Conservation (phyloP, 1,140 invertebrate genomes). For the Apis dorsata region DNA sequence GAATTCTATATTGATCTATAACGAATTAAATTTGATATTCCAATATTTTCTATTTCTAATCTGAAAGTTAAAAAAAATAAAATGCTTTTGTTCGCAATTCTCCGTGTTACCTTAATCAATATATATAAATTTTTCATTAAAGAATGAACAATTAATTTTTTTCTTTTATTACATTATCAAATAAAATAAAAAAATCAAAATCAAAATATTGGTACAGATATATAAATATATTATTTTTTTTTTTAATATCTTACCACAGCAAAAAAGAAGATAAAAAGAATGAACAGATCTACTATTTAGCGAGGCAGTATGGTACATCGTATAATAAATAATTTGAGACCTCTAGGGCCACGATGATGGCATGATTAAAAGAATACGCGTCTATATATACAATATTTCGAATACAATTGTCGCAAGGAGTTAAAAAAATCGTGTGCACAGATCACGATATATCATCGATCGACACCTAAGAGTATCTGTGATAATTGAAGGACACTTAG, state of each 20-base stretch:
- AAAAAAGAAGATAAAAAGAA: background rate
- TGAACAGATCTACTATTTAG: constrained; percentile 48
- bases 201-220: background rate
- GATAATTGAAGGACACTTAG: constrained; percentile 26
- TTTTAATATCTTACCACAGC: background rate
- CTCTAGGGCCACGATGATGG: constrained; percentile 56
- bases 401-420: constrained; percentile 8
- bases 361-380: constrained; percentile 53
- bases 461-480: background rate
- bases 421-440: background rate
- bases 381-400: constrained; percentile 54
- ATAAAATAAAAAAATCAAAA: background rate
- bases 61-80: no score
- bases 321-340: constrained; percentile 68
- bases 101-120: no score
- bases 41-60: no score
- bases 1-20: background rate
- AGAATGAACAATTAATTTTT: no score
- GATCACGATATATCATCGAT: background rate
- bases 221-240: background rate
- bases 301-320: constrained; percentile 68
- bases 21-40: background rate
- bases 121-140: no score
- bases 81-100: no score
- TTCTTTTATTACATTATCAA: no score